Evolutionary conservation across 1,140 invertebrate genomes (phyloP), one percentile per base, ranked within the genome.

Genomic region (Drosophila pectinifera): DNA sequence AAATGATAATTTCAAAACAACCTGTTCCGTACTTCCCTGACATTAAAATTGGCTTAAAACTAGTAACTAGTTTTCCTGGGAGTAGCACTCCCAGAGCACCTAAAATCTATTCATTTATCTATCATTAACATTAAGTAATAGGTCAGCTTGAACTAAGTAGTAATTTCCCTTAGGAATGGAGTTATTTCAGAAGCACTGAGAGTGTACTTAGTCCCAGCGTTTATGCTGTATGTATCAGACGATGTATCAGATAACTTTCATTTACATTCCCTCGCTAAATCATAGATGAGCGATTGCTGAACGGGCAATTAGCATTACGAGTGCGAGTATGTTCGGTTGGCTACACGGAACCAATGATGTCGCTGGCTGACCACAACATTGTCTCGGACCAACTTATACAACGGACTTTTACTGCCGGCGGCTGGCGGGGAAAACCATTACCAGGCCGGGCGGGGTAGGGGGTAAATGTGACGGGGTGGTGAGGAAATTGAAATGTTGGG

Each of bases 341-440:
- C 63, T 69, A 84, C 76, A 74, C 80, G 81, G 80, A 84, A 84
- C 81, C 78, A 84, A 84, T 73, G 78, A 80, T 85, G 77, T 80
- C 73, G 57, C 58, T 76, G 77, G 41, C 61, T 64, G 65, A 73
- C 58, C 73, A 77, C 76, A 80, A 80, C 59, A 73, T 76, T 67
- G 63, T 73, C 77, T 82, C 39, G 14, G 57, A 49, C 51, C 34
- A 75, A 75, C 73, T 84, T 84, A 78, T 46, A 84, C 77, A 84
- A 85, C 53, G 26, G 42, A 85, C 81, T 85, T 80, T 85, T 80
- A 85, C 81, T 80, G 67, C 81, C 63, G 18, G 55, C 42, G 76
- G 81, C 78, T 16, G 48, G 53, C 63, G 49, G 56, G 74, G 62
- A 42, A 78, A 83, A 61, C 51, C 62, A 88, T 80, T 63, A 63